Evolutionary conservation across 2,888 invertebrate species (phyloP).

Genomic region (Malthinus seriepunctatus): DNA sequence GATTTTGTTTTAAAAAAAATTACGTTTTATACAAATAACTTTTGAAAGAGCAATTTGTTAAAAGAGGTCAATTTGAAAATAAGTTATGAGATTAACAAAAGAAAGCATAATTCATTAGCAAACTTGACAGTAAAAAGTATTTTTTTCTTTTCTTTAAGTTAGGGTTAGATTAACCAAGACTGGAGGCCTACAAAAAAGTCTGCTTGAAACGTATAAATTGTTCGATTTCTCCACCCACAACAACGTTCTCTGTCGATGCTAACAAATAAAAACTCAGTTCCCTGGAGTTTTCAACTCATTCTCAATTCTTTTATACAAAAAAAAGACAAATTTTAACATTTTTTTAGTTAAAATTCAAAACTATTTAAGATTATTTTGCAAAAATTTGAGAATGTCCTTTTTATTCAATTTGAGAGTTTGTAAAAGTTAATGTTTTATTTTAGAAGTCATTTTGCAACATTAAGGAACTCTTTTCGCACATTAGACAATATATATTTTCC

Average conservation of each 20-base stretch:
- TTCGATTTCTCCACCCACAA: constrained; percentile 44
- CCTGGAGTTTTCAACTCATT: constrained; percentile 36
- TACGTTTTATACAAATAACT: too few relatives aligned
- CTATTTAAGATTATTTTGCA: constrained; percentile 6
- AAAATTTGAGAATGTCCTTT: neutral
- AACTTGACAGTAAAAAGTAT: constrained; percentile 17
- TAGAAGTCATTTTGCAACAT: constrained; percentile 22
- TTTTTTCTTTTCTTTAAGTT: constrained; percentile 22
- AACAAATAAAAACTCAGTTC: constrained; percentile 42
- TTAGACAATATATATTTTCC: constrained; percentile 33
- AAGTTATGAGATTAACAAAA: neutral
- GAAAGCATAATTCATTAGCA: constrained; percentile 25
- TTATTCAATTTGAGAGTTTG: neutral
- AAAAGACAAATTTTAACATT: constrained; percentile 37
- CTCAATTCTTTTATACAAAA: constrained; percentile 38
- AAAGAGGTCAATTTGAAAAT: too few relatives aligned
- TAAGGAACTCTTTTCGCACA: constrained; percentile 29
- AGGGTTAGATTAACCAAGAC: constrained; percentile 26
- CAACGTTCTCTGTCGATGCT: constrained; percentile 42
- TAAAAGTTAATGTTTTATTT: constrained; percentile 23
- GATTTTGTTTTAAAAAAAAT: too few relatives aligned
- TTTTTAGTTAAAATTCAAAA: constrained; percentile 26
- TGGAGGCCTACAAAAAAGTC: constrained; percentile 30
- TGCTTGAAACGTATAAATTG: constrained; percentile 43
- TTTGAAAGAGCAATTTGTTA: too few relatives aligned